Conservation (phyloP, 2,888 invertebrate species). For the Ditylenchus weischeri region DNA sequence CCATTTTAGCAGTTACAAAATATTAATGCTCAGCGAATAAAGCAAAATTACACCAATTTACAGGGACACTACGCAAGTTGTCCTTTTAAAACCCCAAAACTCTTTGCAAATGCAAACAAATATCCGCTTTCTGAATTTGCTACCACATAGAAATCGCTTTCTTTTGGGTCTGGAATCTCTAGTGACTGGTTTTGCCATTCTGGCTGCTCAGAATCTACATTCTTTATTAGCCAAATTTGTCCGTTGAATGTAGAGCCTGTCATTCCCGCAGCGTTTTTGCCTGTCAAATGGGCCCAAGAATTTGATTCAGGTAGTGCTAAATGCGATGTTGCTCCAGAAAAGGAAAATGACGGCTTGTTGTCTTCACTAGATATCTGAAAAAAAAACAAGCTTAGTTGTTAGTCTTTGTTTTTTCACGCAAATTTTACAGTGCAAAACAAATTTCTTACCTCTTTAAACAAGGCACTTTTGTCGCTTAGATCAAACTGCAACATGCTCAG, state of each 20-base stretch:
- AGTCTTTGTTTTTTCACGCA: not conserved
- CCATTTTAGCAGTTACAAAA: not conserved
- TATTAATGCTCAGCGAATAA: not conserved
- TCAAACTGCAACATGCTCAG: constrained; percentile 5
- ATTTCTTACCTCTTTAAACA: constrained; percentile 5
- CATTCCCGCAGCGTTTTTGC: not conserved
- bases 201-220: constrained; percentile 3
- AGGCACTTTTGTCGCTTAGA: constrained; percentile 2
- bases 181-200: constrained; percentile 8
- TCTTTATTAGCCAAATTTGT: constrained; percentile 5
- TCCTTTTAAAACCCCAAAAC: not conserved
- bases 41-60: not conserved
- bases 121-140: not conserved
- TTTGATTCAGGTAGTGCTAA: constrained; percentile 1
- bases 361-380: constrained; percentile 11
- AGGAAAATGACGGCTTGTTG: not conserved
- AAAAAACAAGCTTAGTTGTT: not conserved
- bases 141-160: not conserved
- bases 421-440: not conserved
- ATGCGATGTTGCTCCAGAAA: not conserved
- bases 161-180: not conserved
- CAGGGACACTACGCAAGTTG: not conserved
- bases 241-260: constrained; percentile 10
- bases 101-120: constrained; percentile 1
- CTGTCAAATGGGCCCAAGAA: constrained; percentile 1